Conservation (phyloP, 2,113 vertebrate genomes). For the Taurulus bubalis region DNA sequence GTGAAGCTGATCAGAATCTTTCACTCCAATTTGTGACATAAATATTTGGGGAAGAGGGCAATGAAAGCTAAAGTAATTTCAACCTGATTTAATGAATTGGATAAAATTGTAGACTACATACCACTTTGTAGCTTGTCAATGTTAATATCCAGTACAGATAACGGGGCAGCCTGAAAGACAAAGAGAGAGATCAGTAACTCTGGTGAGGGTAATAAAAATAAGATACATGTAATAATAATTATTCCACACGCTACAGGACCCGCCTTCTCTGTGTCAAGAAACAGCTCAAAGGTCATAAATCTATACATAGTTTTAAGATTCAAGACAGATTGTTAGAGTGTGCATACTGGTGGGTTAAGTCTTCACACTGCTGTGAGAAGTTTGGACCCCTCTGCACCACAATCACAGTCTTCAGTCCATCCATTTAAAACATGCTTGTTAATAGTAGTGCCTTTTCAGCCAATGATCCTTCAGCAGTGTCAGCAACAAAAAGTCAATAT, state of each 20-base stretch:
- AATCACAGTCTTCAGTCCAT: too few species aligned
- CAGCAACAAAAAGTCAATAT: neutral
- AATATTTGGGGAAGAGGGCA: too few species aligned
- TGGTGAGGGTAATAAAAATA: neutral
- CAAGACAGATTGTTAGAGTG: too few species aligned
- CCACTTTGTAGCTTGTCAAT: neutral
- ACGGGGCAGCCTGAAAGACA: constrained; percentile 29
- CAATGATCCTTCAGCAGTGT: too few species aligned
- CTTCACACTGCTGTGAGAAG: too few species aligned
- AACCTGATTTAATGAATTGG: neutral
- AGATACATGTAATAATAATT: neutral
- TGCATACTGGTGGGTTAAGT: too few species aligned
- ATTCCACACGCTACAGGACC: neutral
- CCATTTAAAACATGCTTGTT: too few species aligned
- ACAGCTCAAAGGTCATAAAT: neutral
- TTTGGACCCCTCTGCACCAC: too few species aligned
- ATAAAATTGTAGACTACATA: neutral
- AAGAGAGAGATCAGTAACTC: neutral
- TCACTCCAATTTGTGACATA: too few species aligned
- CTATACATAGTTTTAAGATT: neutral
- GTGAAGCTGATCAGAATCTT: too few species aligned
- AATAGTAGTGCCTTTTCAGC: too few species aligned
- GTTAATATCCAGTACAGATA: constrained; percentile 16
- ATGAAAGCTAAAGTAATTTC: too few species aligned
- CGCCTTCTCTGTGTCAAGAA: neutral